phyloP scores from a whole-genome alignment of 2,797 vertebrate species.

The Crax fasciolata region DNA sequence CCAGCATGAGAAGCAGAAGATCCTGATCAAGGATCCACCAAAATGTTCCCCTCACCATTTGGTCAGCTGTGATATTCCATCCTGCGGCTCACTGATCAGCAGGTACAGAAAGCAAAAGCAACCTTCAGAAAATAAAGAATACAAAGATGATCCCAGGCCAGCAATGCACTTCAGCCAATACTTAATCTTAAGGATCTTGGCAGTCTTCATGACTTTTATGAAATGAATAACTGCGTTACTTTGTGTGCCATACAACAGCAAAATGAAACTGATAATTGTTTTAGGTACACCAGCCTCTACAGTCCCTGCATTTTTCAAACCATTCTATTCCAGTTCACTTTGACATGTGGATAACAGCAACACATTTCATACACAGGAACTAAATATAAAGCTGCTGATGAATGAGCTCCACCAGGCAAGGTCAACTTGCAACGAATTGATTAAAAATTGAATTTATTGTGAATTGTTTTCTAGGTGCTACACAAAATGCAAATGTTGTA shows the following conservation, averaged over 20 bases:
- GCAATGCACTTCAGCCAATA: neutral
- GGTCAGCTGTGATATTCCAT: neutral
- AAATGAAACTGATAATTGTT: neutral
- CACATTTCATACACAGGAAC: neutral
- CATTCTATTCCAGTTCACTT: neutral
- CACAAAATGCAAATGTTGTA: neutral
- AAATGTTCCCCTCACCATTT: accelerated
- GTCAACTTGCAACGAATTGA: neutral
- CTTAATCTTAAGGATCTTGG: neutral
- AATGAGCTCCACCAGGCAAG: neutral
- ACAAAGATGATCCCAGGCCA: neutral
- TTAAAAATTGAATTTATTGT: neutral
- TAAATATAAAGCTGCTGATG: neutral
- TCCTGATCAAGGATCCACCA: neutral
- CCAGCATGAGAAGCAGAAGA: neutral
- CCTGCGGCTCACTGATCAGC: neutral
- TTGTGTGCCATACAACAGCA: neutral
- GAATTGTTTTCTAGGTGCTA: neutral
- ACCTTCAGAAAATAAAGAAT: neutral
- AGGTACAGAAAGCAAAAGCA: neutral
- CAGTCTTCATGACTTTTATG: neutral
- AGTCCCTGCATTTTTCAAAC: neutral
- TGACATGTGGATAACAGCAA: accelerated
- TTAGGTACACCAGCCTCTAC: neutral
- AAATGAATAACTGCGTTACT: neutral